Conservation (phyloP, 2,888 invertebrate genomes). For the Lamellibrachia satsuma region DNA sequence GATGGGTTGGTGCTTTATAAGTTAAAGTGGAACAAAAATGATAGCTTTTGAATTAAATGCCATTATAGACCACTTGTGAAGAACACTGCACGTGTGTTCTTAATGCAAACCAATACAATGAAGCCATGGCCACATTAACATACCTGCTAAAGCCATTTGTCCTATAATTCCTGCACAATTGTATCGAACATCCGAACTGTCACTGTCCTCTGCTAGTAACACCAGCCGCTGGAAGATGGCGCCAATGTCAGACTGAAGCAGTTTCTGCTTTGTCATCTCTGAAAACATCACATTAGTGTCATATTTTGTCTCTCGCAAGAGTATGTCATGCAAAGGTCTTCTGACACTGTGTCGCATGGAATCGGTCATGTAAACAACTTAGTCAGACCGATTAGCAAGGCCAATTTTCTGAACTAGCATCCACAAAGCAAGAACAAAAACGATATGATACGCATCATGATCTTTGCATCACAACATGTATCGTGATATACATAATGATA, state of each 20-base stretch:
- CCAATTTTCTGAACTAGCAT: too few species aligned
- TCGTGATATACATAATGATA: too few species aligned
- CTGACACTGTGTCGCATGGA: not conserved
- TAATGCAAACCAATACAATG: not conserved
- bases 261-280: not conserved
- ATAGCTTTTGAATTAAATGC: not conserved
- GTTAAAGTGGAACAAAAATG: not conserved
- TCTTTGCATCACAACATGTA: too few species aligned
- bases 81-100: not conserved
- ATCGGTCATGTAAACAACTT: too few species aligned
- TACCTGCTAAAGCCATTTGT: slow-evolving; percentile 52
- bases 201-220: slow-evolving; percentile 47
- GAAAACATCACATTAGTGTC: not conserved
- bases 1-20: not conserved
- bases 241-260: not conserved
- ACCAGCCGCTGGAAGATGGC: slow-evolving; percentile 45
- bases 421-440: too few species aligned
- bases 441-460: too few species aligned
- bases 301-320: not conserved
- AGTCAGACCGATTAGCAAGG: too few species aligned
- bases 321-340: too few species aligned
- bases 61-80: not conserved
- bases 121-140: slow-evolving; percentile 17
- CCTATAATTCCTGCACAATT: slow-evolving; percentile 58
- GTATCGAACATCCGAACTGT: slow-evolving; percentile 51